phyloP scores from a whole-genome alignment of 1,140 invertebrate genomes.

The Diploscapter pachys region DNA sequence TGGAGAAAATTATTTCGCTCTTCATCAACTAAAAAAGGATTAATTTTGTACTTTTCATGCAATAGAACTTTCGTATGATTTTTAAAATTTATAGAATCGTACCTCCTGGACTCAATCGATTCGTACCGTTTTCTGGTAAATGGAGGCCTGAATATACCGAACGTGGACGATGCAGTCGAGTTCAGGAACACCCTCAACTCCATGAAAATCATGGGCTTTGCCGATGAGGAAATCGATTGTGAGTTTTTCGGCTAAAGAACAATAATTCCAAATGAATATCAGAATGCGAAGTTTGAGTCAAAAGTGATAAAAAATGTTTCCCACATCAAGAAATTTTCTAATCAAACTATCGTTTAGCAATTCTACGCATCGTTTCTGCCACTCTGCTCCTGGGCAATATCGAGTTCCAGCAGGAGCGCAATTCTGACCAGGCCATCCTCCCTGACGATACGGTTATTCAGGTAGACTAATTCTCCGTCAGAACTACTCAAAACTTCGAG shows the following conservation, averaged over 20 bases:
- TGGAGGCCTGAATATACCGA: conserved; percentile 76
- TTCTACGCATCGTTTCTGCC: conserved; percentile 90
- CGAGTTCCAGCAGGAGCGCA: conserved; percentile 95
- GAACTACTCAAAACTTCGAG: too few species aligned
- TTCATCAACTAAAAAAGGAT: neutral
- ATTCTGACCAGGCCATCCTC: conserved; percentile 93
- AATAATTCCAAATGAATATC: conserved; percentile 34
- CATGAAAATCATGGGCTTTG: conserved; percentile 99
- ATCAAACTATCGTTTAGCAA: conserved; percentile 66
- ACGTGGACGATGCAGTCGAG: conserved; percentile 88
- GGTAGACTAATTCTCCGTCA: too few species aligned
- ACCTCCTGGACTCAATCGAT: conserved; percentile 75
- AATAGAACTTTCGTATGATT: too few species aligned
- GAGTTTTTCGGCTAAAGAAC: conserved; percentile 39
- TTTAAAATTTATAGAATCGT: neutral
- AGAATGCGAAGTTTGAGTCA: too few species aligned
- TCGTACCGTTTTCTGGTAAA: conserved; percentile 87
- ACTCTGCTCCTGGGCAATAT: conserved; percentile 95
- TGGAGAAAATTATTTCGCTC: too few species aligned
- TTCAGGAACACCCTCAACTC: conserved; percentile 90
- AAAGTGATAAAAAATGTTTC: too few species aligned
- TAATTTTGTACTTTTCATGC: neutral
- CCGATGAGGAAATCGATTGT: conserved; percentile 75
- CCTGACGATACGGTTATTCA: conserved; percentile 85
- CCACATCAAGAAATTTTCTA: neutral